Base-by-base conservation (phyloP, 2,797 vertebrate genomes). In the Pelobates cultripes region DNA sequence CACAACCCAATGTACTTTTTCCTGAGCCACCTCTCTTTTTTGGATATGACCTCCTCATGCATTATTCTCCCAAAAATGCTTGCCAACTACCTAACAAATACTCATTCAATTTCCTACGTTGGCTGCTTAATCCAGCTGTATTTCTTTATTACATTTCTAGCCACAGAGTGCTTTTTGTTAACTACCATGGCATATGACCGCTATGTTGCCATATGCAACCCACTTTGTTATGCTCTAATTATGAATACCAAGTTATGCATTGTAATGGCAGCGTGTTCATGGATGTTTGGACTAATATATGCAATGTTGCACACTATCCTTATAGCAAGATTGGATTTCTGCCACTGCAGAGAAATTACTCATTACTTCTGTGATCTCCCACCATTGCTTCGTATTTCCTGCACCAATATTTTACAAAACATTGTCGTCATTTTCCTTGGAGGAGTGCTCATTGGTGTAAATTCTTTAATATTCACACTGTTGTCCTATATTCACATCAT, bases 1-100 rank as follows among this genome's bases (percentile, higher is more conserved):
- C 53, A 78, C 10, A 78, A 40, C 3, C 77, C 77, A 12, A 78
- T 78, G 77, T 78, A 78, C 43, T 60, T 78, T 40, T 70, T 78
- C 43, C 7, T 78, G 42, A 17, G 43, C 43, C 41, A 78, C n/a
- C 77, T 78, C 14, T 78, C 77, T 61, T 70, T 78, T 17, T 45
- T 44, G 14, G 77, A 78, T 13, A 57, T 78, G 15, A 28, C n/a
- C 7, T 78, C 41, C 6, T 70, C 53, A 12, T 70, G 13, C 4
- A 60, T 61, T 5, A 60, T 78, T 43, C 53, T 44, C 10, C 67
- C 77, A 10, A 60, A 71, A 61, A 70, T 78, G 42, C 17, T 78
- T 42, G 41, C 12, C 42, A 78, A 70, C 28, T 61, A 12, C 53
- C 7, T 78, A 2, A 7, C 41, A 2, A 17, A 53, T 4, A 2